Evolutionary conservation across 2,888 invertebrate genomes (phyloP), one percentile per base, ranked within the genome.

Genomic region (Orchestes rusci): DNA sequence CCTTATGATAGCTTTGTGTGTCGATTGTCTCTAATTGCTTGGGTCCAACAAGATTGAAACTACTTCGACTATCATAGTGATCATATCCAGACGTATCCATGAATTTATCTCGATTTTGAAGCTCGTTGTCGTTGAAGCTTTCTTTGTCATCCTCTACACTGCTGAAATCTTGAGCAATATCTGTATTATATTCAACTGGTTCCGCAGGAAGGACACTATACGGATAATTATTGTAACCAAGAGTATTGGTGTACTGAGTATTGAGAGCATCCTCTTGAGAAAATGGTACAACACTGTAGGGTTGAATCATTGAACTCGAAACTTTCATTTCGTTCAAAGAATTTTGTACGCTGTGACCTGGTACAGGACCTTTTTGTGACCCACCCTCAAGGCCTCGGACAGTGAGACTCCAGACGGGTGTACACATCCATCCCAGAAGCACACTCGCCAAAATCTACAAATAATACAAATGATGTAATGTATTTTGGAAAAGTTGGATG

Each of bases 21-120:
- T 42, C 39, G 30, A 48, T 44, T 3, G 32, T 36, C 36, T 40
- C 44, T 5, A 43, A 8, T 23, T 46, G 45, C 16, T 33, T 41
- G 8, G 45, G 41, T 2, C 41, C 45, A 20, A 37, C 38, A 5
- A 46, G 7, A 12, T 46, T 46, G 32, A 46, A 41, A 27, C 38
- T 41, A 3, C 28, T 37, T 12, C 32, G 37, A 19, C 45, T 46
- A 4, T 33, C 37, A 33, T 41, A 41, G 13, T 46, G 32, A n/a
- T 41, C 36, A 12, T 46, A 45, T 5, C 45, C 45, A 13, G 45
- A 32, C 10, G 45, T 41, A 37, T 45, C 45, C 12, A 40, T 27
- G 19, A 45, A 45, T 19, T 28, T 2, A 12, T 37, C 28, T n/a
- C 23, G 12, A 36, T 45, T 27, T 16, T 31, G 40, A 4, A 45